Conservation (phyloP, 1,140 invertebrate genomes). For the Plutomurus gul region DNA sequence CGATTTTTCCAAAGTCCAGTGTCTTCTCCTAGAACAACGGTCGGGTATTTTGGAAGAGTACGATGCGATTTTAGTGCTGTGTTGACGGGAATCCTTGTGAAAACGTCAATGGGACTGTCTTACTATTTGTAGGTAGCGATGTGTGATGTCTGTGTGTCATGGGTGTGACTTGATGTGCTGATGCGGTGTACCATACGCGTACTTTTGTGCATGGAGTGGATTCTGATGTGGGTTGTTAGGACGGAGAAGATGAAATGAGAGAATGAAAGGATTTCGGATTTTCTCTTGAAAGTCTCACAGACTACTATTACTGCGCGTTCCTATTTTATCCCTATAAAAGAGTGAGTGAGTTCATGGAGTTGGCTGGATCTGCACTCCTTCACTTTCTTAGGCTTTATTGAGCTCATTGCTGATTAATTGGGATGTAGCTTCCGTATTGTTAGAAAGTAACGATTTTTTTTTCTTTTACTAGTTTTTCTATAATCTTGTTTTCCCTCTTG, state of each 20-base stretch:
- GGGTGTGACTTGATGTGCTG: neutral
- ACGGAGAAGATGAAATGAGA: conserved; percentile 1
- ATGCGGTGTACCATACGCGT: neutral
- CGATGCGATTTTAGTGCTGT: too few relatives aligned
- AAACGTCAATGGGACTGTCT: too few relatives aligned
- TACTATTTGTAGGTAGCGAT: too few relatives aligned
- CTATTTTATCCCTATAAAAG: neutral
- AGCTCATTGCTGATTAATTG: conserved; percentile 44
- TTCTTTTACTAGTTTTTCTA: conserved; percentile 38
- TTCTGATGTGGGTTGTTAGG: neutral
- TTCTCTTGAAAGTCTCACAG: neutral
- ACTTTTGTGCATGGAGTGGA: neutral
- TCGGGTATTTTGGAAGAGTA: too few relatives aligned
- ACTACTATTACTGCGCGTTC: neutral
- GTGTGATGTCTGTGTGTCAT: neutral
- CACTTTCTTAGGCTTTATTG: neutral
- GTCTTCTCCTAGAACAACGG: too few relatives aligned
- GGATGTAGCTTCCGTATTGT: conserved; percentile 43
- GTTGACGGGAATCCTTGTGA: too few relatives aligned
- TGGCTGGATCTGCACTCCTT: neutral
- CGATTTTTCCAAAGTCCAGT: too few relatives aligned
- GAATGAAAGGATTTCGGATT: conserved; percentile 29
- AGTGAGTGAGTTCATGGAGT: neutral
- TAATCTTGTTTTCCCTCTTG: conserved; percentile 35
- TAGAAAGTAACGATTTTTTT: conserved; percentile 38